Percentiles rank a stretch among this genome's conserved stretches.
Conservation (phyloP, 2,888 invertebrate genomes). For the Candidula unifasciata region DNA sequence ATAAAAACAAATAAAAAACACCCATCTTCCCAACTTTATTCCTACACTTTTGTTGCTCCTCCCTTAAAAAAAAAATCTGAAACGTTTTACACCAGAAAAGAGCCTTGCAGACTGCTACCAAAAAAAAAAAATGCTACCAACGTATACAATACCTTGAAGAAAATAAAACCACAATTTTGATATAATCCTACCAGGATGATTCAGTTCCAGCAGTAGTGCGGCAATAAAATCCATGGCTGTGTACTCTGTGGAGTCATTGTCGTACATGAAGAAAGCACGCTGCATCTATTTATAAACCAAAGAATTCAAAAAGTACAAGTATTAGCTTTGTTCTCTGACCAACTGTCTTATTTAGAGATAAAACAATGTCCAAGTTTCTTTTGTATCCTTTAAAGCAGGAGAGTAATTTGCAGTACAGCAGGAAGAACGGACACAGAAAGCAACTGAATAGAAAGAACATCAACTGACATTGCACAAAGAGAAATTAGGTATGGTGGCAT, state of each 20-base stretch:
- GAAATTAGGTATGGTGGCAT: no score
- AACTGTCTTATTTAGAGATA: background rate
- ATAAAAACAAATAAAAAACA: no score
- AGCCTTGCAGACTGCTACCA: slow-evolving; percentile 19
- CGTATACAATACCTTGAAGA: slow-evolving; percentile 51
- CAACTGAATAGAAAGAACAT: no score
- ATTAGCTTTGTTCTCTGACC: slow-evolving; percentile 33
- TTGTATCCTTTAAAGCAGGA: no score
- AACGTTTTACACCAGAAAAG: slow-evolving; percentile 3
- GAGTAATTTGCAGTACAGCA: no score
- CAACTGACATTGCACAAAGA: no score
- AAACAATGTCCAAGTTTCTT: no score
- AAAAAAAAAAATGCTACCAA: slow-evolving; percentile 13
- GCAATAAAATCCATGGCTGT: slow-evolving; percentile 38
- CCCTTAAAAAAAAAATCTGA: no score
- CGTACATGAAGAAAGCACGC: slow-evolving; percentile 51
- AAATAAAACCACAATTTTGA: slow-evolving; percentile 45
- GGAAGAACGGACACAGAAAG: no score
- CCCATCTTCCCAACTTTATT: no score
- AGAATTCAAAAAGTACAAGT: slow-evolving; percentile 49
- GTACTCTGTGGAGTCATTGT: slow-evolving; percentile 49
- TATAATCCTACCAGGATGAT: slow-evolving; percentile 48
- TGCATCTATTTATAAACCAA: slow-evolving; percentile 52
- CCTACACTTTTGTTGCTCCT: no score
- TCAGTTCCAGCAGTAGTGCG: slow-evolving; percentile 47